These are phyloP conservation scores for Ctenomys sociabilis DNA, from an alignment of 2,113 vertebrate species.

Conservation along the genomic window DNA sequence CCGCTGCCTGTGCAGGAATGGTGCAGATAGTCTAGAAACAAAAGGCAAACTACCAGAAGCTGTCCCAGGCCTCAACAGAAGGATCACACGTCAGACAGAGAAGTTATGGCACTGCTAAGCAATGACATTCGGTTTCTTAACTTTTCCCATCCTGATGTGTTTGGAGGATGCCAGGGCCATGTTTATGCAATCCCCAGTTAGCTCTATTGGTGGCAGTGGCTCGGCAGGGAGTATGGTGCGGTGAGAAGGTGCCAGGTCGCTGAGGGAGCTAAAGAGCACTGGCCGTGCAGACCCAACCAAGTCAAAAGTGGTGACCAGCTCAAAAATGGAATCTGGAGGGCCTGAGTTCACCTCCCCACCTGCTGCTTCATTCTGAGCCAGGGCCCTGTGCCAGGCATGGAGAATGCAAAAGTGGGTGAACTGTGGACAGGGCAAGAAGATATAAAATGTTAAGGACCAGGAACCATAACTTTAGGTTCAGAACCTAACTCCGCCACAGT, in stretches of 20 bases:
- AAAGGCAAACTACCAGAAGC: not conserved
- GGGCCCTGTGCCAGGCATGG: not conserved
- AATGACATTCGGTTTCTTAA: not conserved
- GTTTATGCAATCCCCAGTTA: not conserved
- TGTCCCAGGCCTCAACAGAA: not conserved
- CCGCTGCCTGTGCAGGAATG: not conserved
- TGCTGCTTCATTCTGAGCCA: not conserved
- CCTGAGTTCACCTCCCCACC: not conserved
- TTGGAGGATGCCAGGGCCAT: not conserved
- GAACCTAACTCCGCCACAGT: not conserved
- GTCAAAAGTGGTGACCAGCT: not conserved
- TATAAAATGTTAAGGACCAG: not conserved
- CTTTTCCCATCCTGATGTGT: not conserved
- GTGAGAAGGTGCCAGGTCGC: not conserved
- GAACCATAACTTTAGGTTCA: not conserved
- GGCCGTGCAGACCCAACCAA: not conserved
- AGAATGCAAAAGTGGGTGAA: not conserved
- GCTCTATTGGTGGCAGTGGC: not conserved
- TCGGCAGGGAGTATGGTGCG: not conserved
- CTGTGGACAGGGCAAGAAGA: not conserved
- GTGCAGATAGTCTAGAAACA: not conserved
- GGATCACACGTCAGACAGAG: not conserved
- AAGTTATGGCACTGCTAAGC: not conserved
- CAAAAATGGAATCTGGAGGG: not conserved
- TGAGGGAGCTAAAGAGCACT: too few species aligned